These are phyloP conservation scores for Ammodytes marinus DNA, from an alignment of 2,113 vertebrate genomes.

Conservation along the genomic window DNA sequence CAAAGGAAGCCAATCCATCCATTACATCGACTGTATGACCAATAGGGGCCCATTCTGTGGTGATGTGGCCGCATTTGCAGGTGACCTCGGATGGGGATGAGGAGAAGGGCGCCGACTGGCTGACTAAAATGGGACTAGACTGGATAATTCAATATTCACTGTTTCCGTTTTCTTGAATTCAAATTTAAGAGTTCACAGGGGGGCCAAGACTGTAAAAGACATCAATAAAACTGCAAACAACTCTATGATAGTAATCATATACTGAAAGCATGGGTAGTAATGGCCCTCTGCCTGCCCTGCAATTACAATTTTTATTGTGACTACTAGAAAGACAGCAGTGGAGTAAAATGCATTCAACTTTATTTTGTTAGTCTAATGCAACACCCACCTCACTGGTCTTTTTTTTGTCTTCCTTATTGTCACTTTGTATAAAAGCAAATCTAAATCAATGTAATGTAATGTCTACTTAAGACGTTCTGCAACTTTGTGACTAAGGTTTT, in stretches of 20 bases:
- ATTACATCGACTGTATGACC: conserved; percentile 34
- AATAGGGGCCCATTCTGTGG: conserved; percentile 43
- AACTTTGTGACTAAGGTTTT: no score
- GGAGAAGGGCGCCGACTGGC: neutral
- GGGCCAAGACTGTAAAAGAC: neutral
- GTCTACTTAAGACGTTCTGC: no score
- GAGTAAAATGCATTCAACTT: neutral
- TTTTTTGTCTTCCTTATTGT: no score
- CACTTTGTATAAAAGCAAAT: no score
- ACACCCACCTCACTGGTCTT: neutral
- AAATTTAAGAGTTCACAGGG: conserved; percentile 1
- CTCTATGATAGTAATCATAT: neutral
- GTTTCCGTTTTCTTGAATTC: neutral
- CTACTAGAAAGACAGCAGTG: neutral
- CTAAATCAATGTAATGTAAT: no score
- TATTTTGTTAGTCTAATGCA: neutral
- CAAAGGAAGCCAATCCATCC: conserved; percentile 30
- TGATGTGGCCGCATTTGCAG: conserved; percentile 37
- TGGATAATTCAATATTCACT: conserved; percentile 37
- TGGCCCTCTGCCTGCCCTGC: neutral
- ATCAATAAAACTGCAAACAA: neutral
- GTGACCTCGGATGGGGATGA: conserved; percentile 16
- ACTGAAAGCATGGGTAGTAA: neutral
- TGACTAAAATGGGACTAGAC: conserved; percentile 7
- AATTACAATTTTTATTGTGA: neutral